phyloP scores from a whole-genome alignment of 2,113 vertebrate genomes.

The Bubo bubo region DNA sequence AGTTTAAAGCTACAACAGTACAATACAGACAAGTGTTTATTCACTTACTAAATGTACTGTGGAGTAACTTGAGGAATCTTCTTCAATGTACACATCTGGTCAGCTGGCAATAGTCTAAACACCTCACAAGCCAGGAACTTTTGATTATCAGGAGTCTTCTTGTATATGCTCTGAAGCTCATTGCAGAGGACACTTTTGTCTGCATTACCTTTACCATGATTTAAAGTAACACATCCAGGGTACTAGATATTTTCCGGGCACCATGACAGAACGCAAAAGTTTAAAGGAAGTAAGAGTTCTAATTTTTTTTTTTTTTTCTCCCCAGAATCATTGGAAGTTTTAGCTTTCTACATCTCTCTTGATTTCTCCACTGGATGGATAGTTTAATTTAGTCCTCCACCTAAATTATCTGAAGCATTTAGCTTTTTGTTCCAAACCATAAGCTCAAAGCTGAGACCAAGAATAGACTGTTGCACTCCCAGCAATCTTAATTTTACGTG shows the following conservation, averaged over 20 bases:
- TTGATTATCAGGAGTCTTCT: background rate
- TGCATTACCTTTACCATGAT: background rate
- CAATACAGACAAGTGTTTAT: background rate
- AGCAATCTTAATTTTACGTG: background rate
- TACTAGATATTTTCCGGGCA: background rate
- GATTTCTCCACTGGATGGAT: background rate
- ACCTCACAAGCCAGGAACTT: background rate
- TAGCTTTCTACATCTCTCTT: background rate
- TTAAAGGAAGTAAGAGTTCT: background rate
- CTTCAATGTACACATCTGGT: background rate
- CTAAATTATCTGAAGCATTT: background rate
- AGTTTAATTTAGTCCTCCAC: background rate
- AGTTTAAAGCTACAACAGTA: background rate
- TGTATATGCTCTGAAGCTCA: background rate
- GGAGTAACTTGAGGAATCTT: background rate
- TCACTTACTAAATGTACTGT: background rate
- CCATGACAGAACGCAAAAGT: background rate
- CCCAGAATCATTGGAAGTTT: background rate
- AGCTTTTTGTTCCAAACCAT: background rate
- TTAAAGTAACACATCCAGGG: background rate
- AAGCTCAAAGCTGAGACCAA: background rate
- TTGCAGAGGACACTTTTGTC: background rate
- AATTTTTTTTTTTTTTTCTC: no score
- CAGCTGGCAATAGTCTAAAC: background rate
- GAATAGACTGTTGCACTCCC: rapidly evolving